Evolutionary conservation across 37 sponge, comb jelly and placozoan species (phyloP).

Genomic region (Chondrilla cf. caribensis): DNA sequence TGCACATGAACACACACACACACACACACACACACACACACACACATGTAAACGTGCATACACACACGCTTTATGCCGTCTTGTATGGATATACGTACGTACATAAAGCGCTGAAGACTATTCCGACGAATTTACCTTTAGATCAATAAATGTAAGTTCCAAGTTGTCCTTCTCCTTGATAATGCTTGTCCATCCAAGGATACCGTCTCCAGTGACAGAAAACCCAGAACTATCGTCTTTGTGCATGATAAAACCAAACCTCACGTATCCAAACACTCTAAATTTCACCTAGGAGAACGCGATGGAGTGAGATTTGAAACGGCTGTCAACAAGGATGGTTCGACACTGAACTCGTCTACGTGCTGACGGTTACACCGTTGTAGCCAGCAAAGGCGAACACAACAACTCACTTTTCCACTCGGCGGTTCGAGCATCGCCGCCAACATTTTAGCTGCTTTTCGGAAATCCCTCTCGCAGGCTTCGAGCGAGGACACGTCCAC

Average conservation of each 20-base stretch:
- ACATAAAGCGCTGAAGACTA: too few relatives aligned
- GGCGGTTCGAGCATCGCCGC: conserved; percentile 10
- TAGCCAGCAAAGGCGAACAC: neutral
- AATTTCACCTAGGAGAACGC: conserved; percentile 16
- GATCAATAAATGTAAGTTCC: conserved; percentile 11
- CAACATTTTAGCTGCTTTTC: conserved; percentile 4
- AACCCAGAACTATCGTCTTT: too few relatives aligned
- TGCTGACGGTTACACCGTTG: neutral
- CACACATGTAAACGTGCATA: neutral
- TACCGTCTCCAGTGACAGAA: neutral
- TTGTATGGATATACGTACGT: neutral
- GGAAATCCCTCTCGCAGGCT: neutral
- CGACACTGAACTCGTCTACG: neutral
- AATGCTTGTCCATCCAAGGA: conserved; percentile 18
- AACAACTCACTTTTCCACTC: conserved; percentile 17
- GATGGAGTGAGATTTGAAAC: neutral
- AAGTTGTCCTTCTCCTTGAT: conserved; percentile 21
- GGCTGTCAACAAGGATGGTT: too few relatives aligned
- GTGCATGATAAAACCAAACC: neutral
- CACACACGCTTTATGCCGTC: too few relatives aligned
- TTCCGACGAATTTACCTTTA: conserved; percentile 1
- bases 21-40: conserved; percentile 9
- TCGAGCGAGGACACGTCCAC: neutral
- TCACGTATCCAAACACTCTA: conserved; percentile 18
- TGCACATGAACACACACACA: conserved; percentile 13